phyloP scores from a whole-genome alignment of 2,888 invertebrate species.

The Agrilus cyanescens region DNA sequence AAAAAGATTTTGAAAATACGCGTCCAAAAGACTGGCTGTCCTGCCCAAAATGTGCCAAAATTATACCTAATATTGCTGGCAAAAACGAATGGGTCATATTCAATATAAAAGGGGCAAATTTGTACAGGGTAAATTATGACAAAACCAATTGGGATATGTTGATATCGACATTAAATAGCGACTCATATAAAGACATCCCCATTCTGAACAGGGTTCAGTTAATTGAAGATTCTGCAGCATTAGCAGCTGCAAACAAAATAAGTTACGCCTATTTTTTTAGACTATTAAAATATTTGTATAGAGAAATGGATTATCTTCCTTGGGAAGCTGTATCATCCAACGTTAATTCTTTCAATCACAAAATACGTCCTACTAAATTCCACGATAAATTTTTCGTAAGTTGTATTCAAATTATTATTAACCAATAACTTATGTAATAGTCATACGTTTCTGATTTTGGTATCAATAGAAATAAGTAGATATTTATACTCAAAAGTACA shows the following conservation, averaged over 20 bases:
- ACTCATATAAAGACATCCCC: conserved; percentile 44
- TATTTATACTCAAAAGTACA: too few species aligned
- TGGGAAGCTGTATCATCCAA: conserved; percentile 27
- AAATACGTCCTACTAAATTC: too few species aligned
- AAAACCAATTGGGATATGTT: conserved; percentile 60
- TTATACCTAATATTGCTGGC: conserved; percentile 30
- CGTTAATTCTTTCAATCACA: conserved; percentile 48
- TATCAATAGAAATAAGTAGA: too few species aligned
- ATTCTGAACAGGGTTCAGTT: conserved; percentile 68
- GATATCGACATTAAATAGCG: conserved; percentile 42
- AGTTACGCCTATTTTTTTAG: conserved; percentile 52
- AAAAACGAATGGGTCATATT: conserved; percentile 56
- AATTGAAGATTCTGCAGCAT: conserved; percentile 64
- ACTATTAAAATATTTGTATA: conserved; percentile 37
- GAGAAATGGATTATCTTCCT: neutral
- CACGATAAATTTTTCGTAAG: too few species aligned
- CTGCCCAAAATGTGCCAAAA: conserved; percentile 23
- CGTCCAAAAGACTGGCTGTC: conserved; percentile 44
- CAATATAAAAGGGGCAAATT: conserved; percentile 56
- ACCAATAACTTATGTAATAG: too few species aligned
- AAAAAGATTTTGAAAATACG: too few species aligned
- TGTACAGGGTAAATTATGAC: conserved; percentile 71
- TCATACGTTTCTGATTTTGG: too few species aligned
- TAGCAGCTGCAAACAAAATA: conserved; percentile 52
- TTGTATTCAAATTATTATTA: too few species aligned